Base-by-base conservation (phyloP, 2,113 vertebrate genomes). In the Barnardius zonarius region DNA sequence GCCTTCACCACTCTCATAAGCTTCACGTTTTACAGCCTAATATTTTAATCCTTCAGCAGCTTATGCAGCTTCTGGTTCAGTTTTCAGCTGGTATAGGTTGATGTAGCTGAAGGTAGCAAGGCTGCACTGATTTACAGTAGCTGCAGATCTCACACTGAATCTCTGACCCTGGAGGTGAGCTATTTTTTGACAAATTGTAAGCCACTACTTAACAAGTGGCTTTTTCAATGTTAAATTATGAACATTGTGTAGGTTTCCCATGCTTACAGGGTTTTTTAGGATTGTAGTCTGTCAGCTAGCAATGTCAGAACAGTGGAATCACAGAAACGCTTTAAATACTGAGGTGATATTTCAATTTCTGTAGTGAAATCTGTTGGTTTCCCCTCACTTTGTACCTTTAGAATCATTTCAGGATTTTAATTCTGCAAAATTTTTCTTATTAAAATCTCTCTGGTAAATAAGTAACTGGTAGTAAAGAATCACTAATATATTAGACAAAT, bases 1-100 rank as follows among this genome's bases (percentile, higher is more conserved):
- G 68, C 25, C 52, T 86, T 57, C 67, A 83, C 69, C 57, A 75
- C 15, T n/a, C 49, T 79, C 1, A 0, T 41, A 68, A 49, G 72
- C 17, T 18, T 72, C 17, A 4, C 1, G 0, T 46, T 92, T 72
- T 51, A 68, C 61, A 68, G 22, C 12, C 75, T 33, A 27, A 5
- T 41, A 13, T 17, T 67, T 31, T 41, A 68, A 49, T 52, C 62
- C 52, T 64, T 63, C 44, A 69, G 13, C 25, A 67, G 22, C 24
- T 52, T 54, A 10, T 66, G 30, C 54, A 35, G 82, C 46, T 90
- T 44, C 44, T 51, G 52, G 1, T 61, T 75, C 0, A 0, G 18
- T 76, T 91, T 61, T 78, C 37, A 43, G 49, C 62, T 86, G 51
- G 25, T 0, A 0, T 22, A 30, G 62, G 27, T 1, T 70, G 28